phyloP scores from a whole-genome alignment of 1,140 invertebrate species.

The Drosophila aff. region DNA sequence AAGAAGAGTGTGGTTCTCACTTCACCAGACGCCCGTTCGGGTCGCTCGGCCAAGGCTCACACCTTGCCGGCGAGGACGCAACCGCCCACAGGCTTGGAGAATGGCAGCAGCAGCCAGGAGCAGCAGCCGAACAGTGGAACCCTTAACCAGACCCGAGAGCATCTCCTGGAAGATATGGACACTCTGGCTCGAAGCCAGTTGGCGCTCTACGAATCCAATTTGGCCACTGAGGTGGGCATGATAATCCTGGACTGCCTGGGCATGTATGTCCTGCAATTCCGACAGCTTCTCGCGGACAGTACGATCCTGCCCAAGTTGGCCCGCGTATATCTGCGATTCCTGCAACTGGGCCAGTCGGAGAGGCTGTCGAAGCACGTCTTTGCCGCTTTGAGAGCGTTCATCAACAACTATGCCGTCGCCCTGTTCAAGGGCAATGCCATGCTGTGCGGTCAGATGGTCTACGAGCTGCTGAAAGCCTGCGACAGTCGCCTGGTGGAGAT shows the following conservation, averaged over 20 bases:
- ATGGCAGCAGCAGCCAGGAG: slow-evolving; percentile 89
- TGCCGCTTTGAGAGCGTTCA: slow-evolving; percentile 94
- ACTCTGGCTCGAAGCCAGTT: slow-evolving; percentile 59
- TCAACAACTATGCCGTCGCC: slow-evolving; percentile 94
- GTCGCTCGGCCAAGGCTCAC: slow-evolving; percentile 48
- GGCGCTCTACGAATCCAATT: slow-evolving; percentile 92
- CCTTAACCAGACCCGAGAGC: slow-evolving; percentile 86
- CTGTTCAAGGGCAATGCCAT: slow-evolving; percentile 94
- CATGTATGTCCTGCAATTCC: slow-evolving; percentile 93
- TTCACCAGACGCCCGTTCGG: slow-evolving; percentile 73
- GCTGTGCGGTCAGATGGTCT: slow-evolving; percentile 93
- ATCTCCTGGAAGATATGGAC: slow-evolving; percentile 85
- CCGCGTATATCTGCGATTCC: slow-evolving; percentile 93
- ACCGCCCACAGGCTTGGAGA: slow-evolving; percentile 47
- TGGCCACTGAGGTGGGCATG: slow-evolving; percentile 95
- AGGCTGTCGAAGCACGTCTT: slow-evolving; percentile 95
- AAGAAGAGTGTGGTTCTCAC: slow-evolving; percentile 89
- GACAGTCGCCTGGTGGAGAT: slow-evolving; percentile 92
- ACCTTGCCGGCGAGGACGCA: slow-evolving; percentile 61
- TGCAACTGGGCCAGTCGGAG: slow-evolving; percentile 96
- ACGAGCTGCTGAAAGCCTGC: slow-evolving; percentile 92
- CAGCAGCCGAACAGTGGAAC: slow-evolving; percentile 86
- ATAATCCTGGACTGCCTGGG: slow-evolving; percentile 94
- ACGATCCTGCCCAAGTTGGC: slow-evolving; percentile 91
- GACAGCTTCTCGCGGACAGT: slow-evolving; percentile 90